Evolutionary conservation across 92 coral and sea anemone genomes (phyloP).

Genomic region (Zoanthus gigantus): DNA sequence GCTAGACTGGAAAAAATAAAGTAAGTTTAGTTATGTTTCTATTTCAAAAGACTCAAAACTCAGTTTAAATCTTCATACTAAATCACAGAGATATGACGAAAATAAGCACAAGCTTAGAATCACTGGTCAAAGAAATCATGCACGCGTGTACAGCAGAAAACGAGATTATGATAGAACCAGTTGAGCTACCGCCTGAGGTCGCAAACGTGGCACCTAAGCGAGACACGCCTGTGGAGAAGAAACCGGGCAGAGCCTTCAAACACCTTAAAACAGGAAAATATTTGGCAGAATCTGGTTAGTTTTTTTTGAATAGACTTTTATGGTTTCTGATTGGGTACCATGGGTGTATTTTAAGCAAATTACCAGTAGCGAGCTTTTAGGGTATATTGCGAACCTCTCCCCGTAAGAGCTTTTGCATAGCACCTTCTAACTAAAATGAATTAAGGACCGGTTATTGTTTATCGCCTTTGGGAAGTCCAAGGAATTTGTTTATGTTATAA

Average conservation of each 20-base stretch:
- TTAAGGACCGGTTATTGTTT: too few species aligned
- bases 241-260: constrained; percentile 87
- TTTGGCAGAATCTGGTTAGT: constrained; percentile 83
- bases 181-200: constrained; percentile 42
- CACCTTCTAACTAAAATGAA: too few species aligned
- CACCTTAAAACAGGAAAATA: constrained; percentile 77
- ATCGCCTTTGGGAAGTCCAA: background rate
- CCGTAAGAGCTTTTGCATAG: too few species aligned
- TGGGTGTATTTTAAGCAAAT: background rate
- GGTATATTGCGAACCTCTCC: too few species aligned
- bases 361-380: background rate
- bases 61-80: too few species aligned
- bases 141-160: constrained; percentile 62
- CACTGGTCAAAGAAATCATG: constrained; percentile 78
- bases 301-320: background rate
- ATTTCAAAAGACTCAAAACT: too few species aligned
- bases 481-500: too few species aligned
- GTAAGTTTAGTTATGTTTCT: too few species aligned
- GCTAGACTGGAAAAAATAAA: too few species aligned
- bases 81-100: constrained; percentile 56
- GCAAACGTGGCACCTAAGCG: constrained; percentile 31
- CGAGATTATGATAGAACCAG: constrained; percentile 57
- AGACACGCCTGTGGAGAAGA: constrained; percentile 56
- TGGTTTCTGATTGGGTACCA: background rate
- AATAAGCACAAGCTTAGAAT: constrained; percentile 69